Conservation (phyloP, 2,888 invertebrate species). For the Synanthedon tipuliformis region DNA sequence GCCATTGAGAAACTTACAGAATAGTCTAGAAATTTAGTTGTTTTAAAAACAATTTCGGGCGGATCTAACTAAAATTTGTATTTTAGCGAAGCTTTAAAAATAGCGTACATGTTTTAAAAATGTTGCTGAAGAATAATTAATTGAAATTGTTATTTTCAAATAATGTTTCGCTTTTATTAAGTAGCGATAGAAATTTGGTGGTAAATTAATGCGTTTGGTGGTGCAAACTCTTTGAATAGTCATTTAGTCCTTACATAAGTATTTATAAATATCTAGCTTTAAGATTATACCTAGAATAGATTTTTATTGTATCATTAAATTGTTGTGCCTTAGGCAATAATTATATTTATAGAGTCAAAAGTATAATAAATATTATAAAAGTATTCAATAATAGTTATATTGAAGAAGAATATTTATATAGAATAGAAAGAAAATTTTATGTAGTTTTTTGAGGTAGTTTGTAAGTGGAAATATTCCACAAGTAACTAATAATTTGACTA, state of each 20-base stretch:
- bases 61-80: conserved; percentile 42
- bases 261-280: conserved; percentile 36
- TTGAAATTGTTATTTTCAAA: conserved; percentile 8
- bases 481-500: conserved; percentile 33
- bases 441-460: conserved; percentile 40
- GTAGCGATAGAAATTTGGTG: conserved; percentile 35
- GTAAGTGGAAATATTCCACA: conserved; percentile 39
- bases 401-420: not conserved
- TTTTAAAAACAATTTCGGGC: conserved; percentile 37
- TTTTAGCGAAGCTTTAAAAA: conserved; percentile 48
- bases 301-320: conserved; percentile 26
- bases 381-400: not conserved
- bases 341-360: conserved; percentile 4
- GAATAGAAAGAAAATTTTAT: conserved; percentile 31
- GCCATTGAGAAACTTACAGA: conserved; percentile 41
- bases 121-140: conserved; percentile 2
- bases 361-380: not conserved
- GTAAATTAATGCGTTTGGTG: conserved; percentile 56
- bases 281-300: conserved; percentile 40
- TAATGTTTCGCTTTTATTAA: conserved; percentile 10
- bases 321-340: conserved; percentile 46
- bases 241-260: conserved; percentile 32
- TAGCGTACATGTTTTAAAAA: conserved; percentile 10
- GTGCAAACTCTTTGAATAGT: conserved; percentile 55
- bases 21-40: conserved; percentile 42